Base-by-base conservation (phyloP, 2,113 vertebrate genomes). In the Melanotaenia duboulayi region DNA sequence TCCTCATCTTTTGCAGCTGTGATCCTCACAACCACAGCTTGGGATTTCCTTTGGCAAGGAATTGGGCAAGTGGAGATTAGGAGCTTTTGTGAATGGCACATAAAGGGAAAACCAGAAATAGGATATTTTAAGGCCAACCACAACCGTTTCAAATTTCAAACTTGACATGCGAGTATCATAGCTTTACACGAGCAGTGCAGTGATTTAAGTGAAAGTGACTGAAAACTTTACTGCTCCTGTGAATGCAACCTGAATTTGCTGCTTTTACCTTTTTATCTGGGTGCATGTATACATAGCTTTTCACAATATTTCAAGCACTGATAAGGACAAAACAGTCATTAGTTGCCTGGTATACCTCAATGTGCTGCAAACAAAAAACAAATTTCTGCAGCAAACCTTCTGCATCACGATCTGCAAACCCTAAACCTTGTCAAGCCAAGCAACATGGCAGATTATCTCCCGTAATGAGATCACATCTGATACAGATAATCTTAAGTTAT, bases 21-120 rank as follows among this genome's bases (percentile, higher is more conserved):
- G 77, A 88, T 73, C 76, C 84, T 66, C 52, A 65, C 69, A 67
- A 68, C 62, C 35, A 14, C 4, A 80, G 69, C 37, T 74, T 55
- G 55, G 82, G 84, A 82, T 85, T 85, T 78, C 80, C 78, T 82
- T 58, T 75, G 68, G 48, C 25, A 52, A 25, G 58, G 58, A 82
- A 76, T 39, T 10, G 67, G 25, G 52, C 4, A 35, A 75, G 60
- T 22, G 25, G 28, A 74, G 72, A 87, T 87, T 48, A 80, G 67
- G 48, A 42, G 59, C 49, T 77, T 88, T 81, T 59, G 56, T 72
- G 74, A 82, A 57, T 69, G 79, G 77, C 57, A 62, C 44, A 76
- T 14, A 22, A 4, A 20, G 28, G 19, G 7, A 63, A 28, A 60
- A 61, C 2, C 59, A 22, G 2, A 51, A 42, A n/a, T 11, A n/a